Base-by-base conservation (phyloP, 2,888 invertebrate genomes). In the Pollenia angustigena region DNA sequence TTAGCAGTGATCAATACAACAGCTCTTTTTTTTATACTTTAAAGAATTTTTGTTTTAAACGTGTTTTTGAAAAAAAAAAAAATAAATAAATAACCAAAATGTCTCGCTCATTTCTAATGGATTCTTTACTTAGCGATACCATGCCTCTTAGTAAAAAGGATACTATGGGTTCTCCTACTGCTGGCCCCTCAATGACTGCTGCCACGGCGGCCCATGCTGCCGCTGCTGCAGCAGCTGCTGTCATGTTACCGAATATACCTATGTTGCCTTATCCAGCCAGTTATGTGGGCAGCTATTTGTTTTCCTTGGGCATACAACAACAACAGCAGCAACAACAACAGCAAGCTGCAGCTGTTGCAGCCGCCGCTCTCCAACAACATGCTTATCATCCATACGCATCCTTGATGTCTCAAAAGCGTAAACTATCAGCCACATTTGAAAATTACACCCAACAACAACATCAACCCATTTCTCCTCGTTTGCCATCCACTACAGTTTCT, bases 51-150 rank as follows among this genome's bases (percentile, higher is more conserved):
- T 42, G 11, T 46, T 8, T 6, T 6, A 32, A 58, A 72, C 6
- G 52, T 69, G 18, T 46, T 68, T 74, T 60, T 52, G 1, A 44
- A 46, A 16, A 56, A 76, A 40, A 16, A 40, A 44, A 40, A 54
- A 23, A n/a, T n/a, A 10, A 85, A 32, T 6, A 32, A 32, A 32
- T 6, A 6, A 32, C 32, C 32, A 32, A 94, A 90, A 97, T 97
- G 97, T 97, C 97, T 85, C 95, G 97, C 89, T 97, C 97, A 88
- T 97, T 97, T 91, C 93, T 97, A 81, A 96, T 97, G 91, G 97
- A 97, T 91, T 96, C 97, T 74, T 93, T 97, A 81, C 96, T 97
- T 88, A 96, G 95, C 94, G 95, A 94, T 90, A 95, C 95, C 81
- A 94, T 95, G 71, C 90, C 89, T 60, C 93, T 95, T 52, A 89